A percentile compares a stretch with the other conserved stretches of the same genome.
These are phyloP conservation scores for Melanerpes formicivorus DNA, from an alignment of 2,113 vertebrate genomes.

Conservation along the genomic window DNA sequence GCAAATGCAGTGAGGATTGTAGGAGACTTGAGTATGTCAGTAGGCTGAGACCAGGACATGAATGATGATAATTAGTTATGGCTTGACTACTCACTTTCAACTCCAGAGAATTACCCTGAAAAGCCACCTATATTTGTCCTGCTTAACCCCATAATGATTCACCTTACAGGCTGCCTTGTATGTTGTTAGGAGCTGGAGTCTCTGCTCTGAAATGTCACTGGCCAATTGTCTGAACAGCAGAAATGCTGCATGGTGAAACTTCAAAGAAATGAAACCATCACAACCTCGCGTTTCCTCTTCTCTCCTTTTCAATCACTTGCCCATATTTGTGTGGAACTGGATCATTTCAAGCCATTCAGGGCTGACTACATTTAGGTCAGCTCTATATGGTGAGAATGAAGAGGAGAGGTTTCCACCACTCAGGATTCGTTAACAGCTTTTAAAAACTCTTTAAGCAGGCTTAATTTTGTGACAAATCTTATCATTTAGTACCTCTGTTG, in stretches of 20 bases:
- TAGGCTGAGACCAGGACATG: not conserved
- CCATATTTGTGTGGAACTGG: not conserved
- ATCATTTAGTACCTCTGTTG: not conserved
- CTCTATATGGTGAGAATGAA: not conserved
- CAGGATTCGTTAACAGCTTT: not conserved
- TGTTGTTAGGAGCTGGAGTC: not conserved
- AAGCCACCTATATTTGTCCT: not conserved
- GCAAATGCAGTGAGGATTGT: not conserved
- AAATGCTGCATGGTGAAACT: not conserved
- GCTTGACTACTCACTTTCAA: not conserved
- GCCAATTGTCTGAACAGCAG: not conserved
- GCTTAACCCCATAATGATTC: not conserved
- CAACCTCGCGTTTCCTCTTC: not conserved
- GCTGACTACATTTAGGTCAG: not conserved
- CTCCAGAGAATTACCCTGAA: not conserved
- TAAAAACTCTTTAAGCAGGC: not conserved
- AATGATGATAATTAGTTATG: not conserved
- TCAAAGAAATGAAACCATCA: conserved; percentile 22
- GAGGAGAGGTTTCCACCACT: not conserved
- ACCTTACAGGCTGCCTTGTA: not conserved
- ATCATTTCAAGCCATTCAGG: not conserved
- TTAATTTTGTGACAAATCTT: conserved; percentile 25
- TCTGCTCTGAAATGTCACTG: not conserved
- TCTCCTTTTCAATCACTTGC: not conserved
- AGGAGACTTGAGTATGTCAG: not conserved